These are phyloP conservation scores for Acarapis woodi DNA, from an alignment of 1,140 invertebrate species.

Conservation along the genomic window DNA sequence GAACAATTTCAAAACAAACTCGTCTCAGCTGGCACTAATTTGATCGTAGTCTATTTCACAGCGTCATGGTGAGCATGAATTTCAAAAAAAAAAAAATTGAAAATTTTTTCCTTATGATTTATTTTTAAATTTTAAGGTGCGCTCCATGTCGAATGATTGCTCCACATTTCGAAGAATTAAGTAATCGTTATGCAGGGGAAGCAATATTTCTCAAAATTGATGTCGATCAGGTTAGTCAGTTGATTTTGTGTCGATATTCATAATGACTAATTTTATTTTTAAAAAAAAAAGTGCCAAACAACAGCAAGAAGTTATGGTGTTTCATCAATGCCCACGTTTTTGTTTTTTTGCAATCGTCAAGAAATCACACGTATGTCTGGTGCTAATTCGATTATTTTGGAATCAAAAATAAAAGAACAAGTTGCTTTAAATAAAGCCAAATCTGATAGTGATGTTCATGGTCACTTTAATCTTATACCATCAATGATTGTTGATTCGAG, in stretches of 20 bases:
- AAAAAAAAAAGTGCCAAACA: slow-evolving; percentile 22
- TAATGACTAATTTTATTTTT: background rate
- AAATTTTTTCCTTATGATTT: background rate
- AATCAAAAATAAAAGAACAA: slow-evolving; percentile 64
- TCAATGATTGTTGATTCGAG: slow-evolving; percentile 54
- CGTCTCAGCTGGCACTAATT: slow-evolving; percentile 28
- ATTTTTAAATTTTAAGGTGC: slow-evolving; percentile 13
- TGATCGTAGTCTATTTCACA: slow-evolving; percentile 83
- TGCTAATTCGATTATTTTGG: slow-evolving; percentile 43
- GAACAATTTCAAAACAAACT: slow-evolving; percentile 1
- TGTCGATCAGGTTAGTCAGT: slow-evolving; percentile 58
- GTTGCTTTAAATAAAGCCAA: slow-evolving; percentile 20
- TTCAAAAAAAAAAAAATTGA: background rate
- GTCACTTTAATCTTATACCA: slow-evolving; percentile 35
- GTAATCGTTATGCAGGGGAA: slow-evolving; percentile 37
- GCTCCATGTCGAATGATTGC: slow-evolving; percentile 31
- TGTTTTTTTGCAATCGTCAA: slow-evolving; percentile 64
- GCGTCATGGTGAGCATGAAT: slow-evolving; percentile 40
- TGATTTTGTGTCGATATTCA: slow-evolving; percentile 14
- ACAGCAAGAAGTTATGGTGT: slow-evolving; percentile 56
- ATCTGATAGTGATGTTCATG: slow-evolving; percentile 8
- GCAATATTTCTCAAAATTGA: slow-evolving; percentile 85
- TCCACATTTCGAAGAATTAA: slow-evolving; percentile 56
- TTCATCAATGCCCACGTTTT: slow-evolving; percentile 87
- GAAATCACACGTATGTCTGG: slow-evolving; percentile 51